Evolutionary conservation across 2,797 vertebrate species (phyloP), one percentile per base, ranked within the genome.

Genomic region (Acrocephalus scirpaceus): DNA sequence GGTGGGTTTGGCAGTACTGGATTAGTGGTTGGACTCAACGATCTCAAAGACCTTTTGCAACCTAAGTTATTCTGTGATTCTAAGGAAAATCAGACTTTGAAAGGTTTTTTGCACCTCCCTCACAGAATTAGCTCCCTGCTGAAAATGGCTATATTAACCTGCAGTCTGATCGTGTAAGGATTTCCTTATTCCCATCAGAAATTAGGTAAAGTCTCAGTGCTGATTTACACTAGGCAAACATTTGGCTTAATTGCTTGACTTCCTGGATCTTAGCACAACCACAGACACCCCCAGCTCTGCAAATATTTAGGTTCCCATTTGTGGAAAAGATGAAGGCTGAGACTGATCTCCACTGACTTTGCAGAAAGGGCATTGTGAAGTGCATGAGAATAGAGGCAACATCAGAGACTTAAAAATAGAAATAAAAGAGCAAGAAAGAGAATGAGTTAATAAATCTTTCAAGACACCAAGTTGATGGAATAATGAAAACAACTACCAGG

Each of bases 371-470:
- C 76, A 61, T 95, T 92, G 83, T 92, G 93, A 88, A 96, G 58
- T 88, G 70, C 70, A 45, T 94, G 77, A 92, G 80, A 95, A 92
- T 64, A 88, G 61, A 93, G n/a, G 73, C 88, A 92, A 88, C 77
- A 81, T 88, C 72, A 84, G 70, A 88, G 62, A 81, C 58, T 94
- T 86, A 86, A 90, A 95, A 95, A 93, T 64, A 92, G 86, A 95
- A 94, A 90, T 93, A 85, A 88, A 92, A 92, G 81, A 76, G 50
- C 51, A 87, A 81, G 88, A 81, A 92, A 94, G 51, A 92, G 92
- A 95, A 92, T 48, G 84, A 96, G 73, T 92, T 95, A 88, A 93
- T 94, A 94, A 95, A 96, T 87, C 89, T 93, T 93, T 88, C 86
- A 96, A 89, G 92, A 86, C 74, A 92, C 36, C 40, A 66, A 84